These are phyloP conservation scores for Temnothorax unifasciatus DNA, from an alignment of 2,888 invertebrate species.

Conservation along the genomic window DNA sequence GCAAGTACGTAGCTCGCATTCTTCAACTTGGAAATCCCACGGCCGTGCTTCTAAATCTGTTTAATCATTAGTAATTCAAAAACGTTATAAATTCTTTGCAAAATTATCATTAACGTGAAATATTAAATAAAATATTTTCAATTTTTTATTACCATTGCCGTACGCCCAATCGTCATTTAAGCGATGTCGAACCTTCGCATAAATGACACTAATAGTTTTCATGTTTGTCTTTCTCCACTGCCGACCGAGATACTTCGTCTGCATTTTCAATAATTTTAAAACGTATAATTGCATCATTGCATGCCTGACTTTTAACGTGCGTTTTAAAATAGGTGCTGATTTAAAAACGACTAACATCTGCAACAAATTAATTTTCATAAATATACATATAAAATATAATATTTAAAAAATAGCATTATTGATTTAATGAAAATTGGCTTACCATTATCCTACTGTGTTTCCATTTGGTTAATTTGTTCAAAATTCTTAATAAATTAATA, in stretches of 20 bases:
- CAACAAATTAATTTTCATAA: neutral
- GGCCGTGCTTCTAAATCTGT: conserved; percentile 97
- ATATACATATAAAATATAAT: conserved; percentile 3
- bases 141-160: conserved; percentile 92
- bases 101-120: neutral
- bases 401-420: neutral
- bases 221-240: conserved; percentile 99
- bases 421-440: conserved; percentile 60
- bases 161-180: conserved; percentile 99
- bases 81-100: conserved; percentile 2
- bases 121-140: neutral
- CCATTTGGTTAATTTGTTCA: conserved; percentile 99
- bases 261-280: conserved; percentile 99
- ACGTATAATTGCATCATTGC: conserved; percentile 99
- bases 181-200: conserved; percentile 97
- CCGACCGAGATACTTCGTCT: conserved; percentile 99
- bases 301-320: conserved; percentile 97
- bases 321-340: conserved; percentile 98
- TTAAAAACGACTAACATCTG: conserved; percentile 99
- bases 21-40: conserved; percentile 99
- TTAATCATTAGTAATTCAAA: neutral
- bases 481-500: conserved; percentile 97
- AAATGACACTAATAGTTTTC: conserved; percentile 99
- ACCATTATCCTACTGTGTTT: conserved; percentile 99
- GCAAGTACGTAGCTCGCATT: conserved; percentile 96